phyloP scores from a whole-genome alignment of 2,888 invertebrate species.

The Adelognathus sp. region DNA sequence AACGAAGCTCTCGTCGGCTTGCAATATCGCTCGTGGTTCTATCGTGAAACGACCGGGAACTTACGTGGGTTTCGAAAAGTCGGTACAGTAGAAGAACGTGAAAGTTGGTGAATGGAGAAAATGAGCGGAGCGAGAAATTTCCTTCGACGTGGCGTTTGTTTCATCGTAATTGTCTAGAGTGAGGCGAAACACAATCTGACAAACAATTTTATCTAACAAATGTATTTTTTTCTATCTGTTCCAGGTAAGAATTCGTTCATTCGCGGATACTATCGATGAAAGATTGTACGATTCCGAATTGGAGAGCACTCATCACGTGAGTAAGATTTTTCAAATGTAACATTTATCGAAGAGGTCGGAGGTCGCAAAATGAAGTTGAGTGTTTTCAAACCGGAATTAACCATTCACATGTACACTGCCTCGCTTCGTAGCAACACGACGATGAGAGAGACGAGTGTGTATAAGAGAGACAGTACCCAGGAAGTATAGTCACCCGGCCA shows the following conservation, averaged over 20 bases:
- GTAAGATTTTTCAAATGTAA: conserved; percentile 22
- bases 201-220: not conserved
- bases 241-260: conserved; percentile 61
- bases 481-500: conserved; percentile 23
- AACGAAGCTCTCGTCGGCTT: not conserved
- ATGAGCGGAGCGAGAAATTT: conserved; percentile 39
- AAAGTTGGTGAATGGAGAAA: conserved; percentile 70
- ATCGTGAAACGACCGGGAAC: conserved; percentile 74
- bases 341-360: not conserved
- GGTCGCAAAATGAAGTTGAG: conserved; percentile 1
- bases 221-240: conserved; percentile 55
- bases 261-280: not conserved
- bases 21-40: conserved; percentile 41
- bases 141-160: conserved; percentile 61
- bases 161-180: not conserved
- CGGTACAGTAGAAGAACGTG: conserved; percentile 65
- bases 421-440: conserved; percentile 6
- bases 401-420: conserved; percentile 52
- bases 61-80: conserved; percentile 62
- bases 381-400: conserved; percentile 49
- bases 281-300: conserved; percentile 2
- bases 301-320: conserved; percentile 7
- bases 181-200: not conserved
- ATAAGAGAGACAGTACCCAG: not conserved
- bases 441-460: not conserved